phyloP scores from a whole-genome alignment of 1,140 invertebrate species.

The Drusus annulatus region DNA sequence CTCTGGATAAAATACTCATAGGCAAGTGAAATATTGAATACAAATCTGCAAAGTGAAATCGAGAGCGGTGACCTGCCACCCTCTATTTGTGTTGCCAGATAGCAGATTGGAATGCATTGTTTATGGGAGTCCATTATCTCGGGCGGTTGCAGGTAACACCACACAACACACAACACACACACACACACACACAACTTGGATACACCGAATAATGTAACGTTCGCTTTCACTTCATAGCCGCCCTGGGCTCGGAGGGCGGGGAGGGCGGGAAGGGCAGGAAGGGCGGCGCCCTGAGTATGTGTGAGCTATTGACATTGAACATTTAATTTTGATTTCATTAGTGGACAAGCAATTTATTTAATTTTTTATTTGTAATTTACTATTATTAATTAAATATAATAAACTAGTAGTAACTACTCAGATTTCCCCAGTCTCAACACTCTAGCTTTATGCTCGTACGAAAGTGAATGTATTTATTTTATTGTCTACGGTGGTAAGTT shows the following conservation, averaged over 20 bases:
- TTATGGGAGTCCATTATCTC: slow-evolving; percentile 44
- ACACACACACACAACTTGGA: not conserved
- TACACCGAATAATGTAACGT: slow-evolving; percentile 44
- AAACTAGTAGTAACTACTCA: no score
- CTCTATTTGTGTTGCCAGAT: not conserved
- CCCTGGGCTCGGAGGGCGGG: not conserved
- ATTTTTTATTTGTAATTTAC: no score
- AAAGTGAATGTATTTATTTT: no score
- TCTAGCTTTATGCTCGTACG: no score
- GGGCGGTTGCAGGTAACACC: slow-evolving; percentile 2
- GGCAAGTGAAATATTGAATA: not conserved
- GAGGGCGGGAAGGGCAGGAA: not conserved
- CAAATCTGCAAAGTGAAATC: not conserved
- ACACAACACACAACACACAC: not conserved
- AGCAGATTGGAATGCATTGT: slow-evolving; percentile 47
- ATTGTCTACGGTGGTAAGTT: no score
- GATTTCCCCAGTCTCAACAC: no score
- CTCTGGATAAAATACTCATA: not conserved
- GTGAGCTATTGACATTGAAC: not conserved
- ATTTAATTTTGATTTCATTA: not conserved
- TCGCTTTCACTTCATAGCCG: slow-evolving; percentile 43
- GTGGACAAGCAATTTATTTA: no score
- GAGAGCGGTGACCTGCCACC: not conserved
- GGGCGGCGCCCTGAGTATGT: not conserved
- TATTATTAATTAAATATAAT: no score